phyloP scores from a whole-genome alignment of 2,113 vertebrate genomes.

The Naja naja region DNA sequence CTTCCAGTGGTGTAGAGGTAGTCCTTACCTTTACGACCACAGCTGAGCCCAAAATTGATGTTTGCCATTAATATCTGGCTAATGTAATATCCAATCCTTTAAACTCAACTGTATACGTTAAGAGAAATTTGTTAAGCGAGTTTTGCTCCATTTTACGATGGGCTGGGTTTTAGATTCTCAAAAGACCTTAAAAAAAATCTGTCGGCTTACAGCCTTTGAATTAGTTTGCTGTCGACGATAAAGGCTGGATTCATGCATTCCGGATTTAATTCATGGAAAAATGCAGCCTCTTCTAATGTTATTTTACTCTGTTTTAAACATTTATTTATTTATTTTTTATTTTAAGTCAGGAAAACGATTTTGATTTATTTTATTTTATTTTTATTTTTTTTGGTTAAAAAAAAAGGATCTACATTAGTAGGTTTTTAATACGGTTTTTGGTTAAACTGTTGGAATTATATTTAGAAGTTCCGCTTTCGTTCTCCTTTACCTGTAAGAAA shows the following conservation, averaged over 20 bases:
- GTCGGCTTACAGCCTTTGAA: not conserved
- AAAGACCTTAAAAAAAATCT: not conserved
- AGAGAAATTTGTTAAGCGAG: too few species aligned
- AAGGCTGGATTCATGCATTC: not conserved
- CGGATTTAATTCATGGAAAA: not conserved
- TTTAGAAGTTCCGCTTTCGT: not conserved
- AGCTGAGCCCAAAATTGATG: too few species aligned
- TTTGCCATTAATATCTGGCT: too few species aligned
- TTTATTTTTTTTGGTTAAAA: too few species aligned
- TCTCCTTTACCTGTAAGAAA: not conserved
- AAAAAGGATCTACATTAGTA: not conserved
- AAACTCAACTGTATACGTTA: too few species aligned
- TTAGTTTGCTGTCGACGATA: not conserved
- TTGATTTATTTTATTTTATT: too few species aligned
- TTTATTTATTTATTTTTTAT: not conserved
- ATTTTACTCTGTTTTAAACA: not conserved
- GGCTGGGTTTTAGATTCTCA: not conserved
- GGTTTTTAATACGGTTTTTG: not conserved
- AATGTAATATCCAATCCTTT: too few species aligned
- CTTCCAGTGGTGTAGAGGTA: not conserved
- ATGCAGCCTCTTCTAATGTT: not conserved
- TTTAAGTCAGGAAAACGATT: not conserved
- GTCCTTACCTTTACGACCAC: too few species aligned
- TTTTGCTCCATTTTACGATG: too few species aligned
- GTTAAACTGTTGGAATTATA: not conserved